These are phyloP conservation scores for Heliconius hermathena DNA, from an alignment of 1,140 invertebrate genomes.

Conservation along the genomic window DNA sequence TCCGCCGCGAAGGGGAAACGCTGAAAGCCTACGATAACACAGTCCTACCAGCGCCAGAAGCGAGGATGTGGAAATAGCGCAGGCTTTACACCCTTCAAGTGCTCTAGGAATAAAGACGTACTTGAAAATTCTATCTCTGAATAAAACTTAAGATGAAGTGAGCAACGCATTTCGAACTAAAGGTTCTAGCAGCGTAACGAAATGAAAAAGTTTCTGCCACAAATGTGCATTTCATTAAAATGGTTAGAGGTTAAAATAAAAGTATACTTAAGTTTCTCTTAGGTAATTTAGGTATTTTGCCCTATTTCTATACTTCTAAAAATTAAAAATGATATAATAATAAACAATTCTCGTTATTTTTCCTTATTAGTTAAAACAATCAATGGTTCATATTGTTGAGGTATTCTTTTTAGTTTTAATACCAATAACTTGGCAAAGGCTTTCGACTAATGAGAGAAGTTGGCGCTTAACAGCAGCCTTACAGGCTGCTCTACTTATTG, in stretches of 20 bases:
- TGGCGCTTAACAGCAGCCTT: slow-evolving; percentile 11
- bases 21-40: slow-evolving; percentile 33
- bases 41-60: slow-evolving; percentile 12
- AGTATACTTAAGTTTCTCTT: background rate
- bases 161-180: slow-evolving; percentile 12
- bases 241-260: background rate
- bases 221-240: slow-evolving; percentile 8
- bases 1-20: background rate
- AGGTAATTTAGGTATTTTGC: too few relatives aligned
- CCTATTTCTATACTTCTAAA: too few relatives aligned
- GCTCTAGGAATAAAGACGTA: slow-evolving; percentile 39
- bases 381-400: background rate
- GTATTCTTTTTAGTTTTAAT: slow-evolving; percentile 5
- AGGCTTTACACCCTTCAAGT: slow-evolving; percentile 33
- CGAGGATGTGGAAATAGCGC: slow-evolving; percentile 36
- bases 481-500: slow-evolving; percentile 9
- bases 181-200: slow-evolving; percentile 2
- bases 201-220: slow-evolving; percentile 6
- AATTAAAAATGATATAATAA: too few relatives aligned
- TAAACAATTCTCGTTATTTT: background rate
- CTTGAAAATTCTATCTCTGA: slow-evolving; percentile 34
- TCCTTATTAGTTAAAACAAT: background rate
- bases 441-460: slow-evolving; percentile 19
- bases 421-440: slow-evolving; percentile 13
- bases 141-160: slow-evolving; percentile 30